phyloP scores from a whole-genome alignment of 2,797 vertebrate species.

The Champsocephalus gunnari region DNA sequence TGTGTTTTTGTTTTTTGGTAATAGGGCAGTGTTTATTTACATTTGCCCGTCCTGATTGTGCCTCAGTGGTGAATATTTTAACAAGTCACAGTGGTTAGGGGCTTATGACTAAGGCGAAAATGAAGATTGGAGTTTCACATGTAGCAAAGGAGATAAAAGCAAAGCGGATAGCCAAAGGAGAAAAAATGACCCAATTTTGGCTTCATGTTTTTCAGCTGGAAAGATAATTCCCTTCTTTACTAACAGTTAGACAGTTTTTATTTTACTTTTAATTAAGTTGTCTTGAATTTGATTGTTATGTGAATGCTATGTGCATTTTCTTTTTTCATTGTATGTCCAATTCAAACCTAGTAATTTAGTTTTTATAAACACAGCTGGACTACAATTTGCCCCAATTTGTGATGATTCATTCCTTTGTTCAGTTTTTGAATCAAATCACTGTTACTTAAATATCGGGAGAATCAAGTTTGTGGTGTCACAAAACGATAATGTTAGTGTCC shows the following conservation, averaged over 20 bases:
- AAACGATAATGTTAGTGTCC: neutral
- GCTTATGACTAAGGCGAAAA: conserved; percentile 47
- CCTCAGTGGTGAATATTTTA: conserved; percentile 46
- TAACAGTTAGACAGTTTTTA: conserved; percentile 42
- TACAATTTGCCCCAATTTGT: neutral
- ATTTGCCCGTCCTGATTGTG: conserved; percentile 38
- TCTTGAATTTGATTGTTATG: conserved; percentile 44
- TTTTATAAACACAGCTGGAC: conserved; percentile 12
- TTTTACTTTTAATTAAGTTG: conserved; percentile 47
- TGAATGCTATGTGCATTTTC: conserved; percentile 17
- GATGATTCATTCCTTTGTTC: conserved; percentile 13
- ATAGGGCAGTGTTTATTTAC: conserved; percentile 46
- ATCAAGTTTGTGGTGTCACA: conserved; percentile 3
- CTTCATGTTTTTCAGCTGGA: conserved; percentile 54
- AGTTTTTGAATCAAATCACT: conserved; percentile 16
- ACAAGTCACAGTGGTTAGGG: conserved; percentile 35
- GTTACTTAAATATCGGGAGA: neutral
- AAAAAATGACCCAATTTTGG: conserved; percentile 65
- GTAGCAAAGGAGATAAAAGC: conserved; percentile 54
- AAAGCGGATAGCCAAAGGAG: conserved; percentile 64
- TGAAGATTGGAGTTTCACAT: conserved; percentile 53
- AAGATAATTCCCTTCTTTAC: conserved; percentile 56
- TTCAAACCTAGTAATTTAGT: conserved; percentile 12
- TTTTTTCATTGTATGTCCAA: conserved; percentile 15
- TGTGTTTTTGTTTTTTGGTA: conserved; percentile 25